Evolutionary conservation across 2,113 vertebrate genomes (phyloP), one percentile per base, ranked within the genome.

Genomic region (Charina bottae): DNA sequence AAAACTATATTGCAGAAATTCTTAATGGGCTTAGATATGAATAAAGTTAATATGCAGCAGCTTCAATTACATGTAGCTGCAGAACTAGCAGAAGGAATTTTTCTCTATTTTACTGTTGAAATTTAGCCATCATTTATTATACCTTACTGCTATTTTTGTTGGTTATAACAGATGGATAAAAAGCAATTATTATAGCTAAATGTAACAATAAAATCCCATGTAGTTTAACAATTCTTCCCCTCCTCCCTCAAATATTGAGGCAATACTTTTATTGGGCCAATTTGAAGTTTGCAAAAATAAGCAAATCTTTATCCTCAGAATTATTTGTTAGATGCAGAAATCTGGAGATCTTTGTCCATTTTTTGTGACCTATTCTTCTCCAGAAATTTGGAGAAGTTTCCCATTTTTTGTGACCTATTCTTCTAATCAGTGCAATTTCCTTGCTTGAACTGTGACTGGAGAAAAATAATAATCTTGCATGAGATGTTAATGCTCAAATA

Each of bases 151-250:
- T 84, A 90, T 87, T 94, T 93, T 78, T 58, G 86, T 83, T 90
- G 86, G 90, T 90, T 91, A 84, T 93, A 90, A 60, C 84, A 23
- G 3, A 94, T 93, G 92, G 64, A 89, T 55, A 93, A 94, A 92
- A 90, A 93, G 60, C 92, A 89, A 92, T 93, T 93, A 90, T 88
- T 94, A 85, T 64, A 85, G 42, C 87, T 89, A 90, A 87, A 96
- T 91, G 3, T 68, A 94, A 56, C 58, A 96, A 93, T 84, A 90
- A 91, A 92, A 93, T 94, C 89, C 86, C n/a, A n/a, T 93, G 17
- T 46, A 24, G 23, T 49, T 42, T 26, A 49, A 28, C 17, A 49
- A 49, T 28, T 42, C 1, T 90, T 55, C 1, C 8, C 2, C 17
- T 13, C 62, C 7, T 6, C 56, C 55, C 2, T 59, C n/a, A 87